Evolutionary conservation across 1,140 invertebrate species (phyloP), one percentile per base, ranked within the genome.

Genomic region (Ooceraea biroi): DNA sequence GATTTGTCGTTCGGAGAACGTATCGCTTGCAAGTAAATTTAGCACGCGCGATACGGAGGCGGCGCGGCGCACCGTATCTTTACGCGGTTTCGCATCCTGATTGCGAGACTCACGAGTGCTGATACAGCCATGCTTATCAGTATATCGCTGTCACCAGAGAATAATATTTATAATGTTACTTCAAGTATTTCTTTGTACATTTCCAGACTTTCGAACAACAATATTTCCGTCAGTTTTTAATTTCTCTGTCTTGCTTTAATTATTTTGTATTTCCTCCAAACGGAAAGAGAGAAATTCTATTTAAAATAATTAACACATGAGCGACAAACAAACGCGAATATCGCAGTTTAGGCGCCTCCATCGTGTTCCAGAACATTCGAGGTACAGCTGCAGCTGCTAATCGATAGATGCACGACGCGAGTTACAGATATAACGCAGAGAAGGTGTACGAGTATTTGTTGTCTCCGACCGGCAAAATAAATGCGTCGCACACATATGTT

Each of bases 401-500:
- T 91, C 91, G 86, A 92, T 92, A 91, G 82, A 68, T 89, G 83
- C 82, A 88, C 30, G 84, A 68, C 44, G 44, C 19, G 78, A 86
- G 61, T 61, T 74, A 48, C 78, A 76, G 76, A 74, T 66, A 52
- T 69, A 63, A 46, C 17, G 14, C 36, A 44, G 74, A 72, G 27
- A 57, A 74, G 73, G 30, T 55, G 41, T 7, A 48, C 19, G 17
- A 41, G 19, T 52, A 50, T 58, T 12, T 3, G 55, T 1, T 27
- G 44, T 65, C 17, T 17, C 19, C 50, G 12, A 11, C 3, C 44
- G 14, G 7, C 57, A 55, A 82, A 58, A 80, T 46, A 80, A 80
- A 80, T 25, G 12, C 5, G 19, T 78, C 11, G 36, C 17, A 30
- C 69, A 36, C 36, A 52, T 46, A n/a, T 27, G 12, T 61, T 57